These are phyloP conservation scores for Indri indri DNA, from an alignment of 2,113 vertebrate genomes.

Conservation along the genomic window DNA sequence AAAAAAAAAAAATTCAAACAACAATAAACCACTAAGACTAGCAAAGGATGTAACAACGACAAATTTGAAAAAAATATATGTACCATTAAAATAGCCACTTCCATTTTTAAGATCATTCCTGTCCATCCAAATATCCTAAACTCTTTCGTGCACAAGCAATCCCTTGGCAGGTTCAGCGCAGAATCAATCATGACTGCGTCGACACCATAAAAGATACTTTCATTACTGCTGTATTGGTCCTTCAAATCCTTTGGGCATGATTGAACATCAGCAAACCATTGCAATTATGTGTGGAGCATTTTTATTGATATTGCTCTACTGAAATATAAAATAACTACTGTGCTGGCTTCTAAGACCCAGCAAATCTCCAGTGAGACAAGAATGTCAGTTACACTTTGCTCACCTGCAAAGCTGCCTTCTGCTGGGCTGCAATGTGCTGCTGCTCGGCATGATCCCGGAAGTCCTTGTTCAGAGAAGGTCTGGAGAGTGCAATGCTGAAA, in stretches of 20 bases:
- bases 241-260: constrained; percentile 30
- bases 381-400: neutral
- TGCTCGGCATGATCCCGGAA: constrained; percentile 96
- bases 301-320: constrained; percentile 26
- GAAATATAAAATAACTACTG: neutral
- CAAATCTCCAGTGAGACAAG: neutral
- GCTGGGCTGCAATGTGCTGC: constrained; percentile 97
- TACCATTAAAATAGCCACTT: constrained; percentile 11
- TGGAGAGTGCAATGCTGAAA: constrained; percentile 89
- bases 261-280: neutral
- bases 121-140: neutral
- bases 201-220: neutral
- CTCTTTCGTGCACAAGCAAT: neutral
- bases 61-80: neutral
- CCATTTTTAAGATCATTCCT: constrained; percentile 10
- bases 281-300: neutral
- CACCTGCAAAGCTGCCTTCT: constrained; percentile 97
- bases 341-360: neutral
- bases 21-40: neutral
- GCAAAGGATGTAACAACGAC: neutral
- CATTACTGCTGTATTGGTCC: neutral
- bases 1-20: constrained; percentile 22
- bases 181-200: neutral
- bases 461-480: constrained; percentile 91
- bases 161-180: neutral